phyloP scores from a whole-genome alignment of 2,888 invertebrate species.

The Pyrocoelia pectoralis region DNA sequence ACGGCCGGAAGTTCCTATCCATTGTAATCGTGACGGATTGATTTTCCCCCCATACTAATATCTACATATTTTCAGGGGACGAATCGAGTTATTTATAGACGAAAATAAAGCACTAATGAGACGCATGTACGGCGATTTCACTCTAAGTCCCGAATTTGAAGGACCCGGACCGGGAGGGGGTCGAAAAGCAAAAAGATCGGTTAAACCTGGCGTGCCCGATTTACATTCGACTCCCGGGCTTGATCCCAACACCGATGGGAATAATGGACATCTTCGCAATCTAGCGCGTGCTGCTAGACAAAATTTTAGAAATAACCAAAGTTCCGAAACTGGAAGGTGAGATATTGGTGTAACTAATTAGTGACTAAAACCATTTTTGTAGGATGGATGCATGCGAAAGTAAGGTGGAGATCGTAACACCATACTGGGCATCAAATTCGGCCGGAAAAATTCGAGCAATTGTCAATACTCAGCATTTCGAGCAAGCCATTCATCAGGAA shows the following conservation, averaged over 20 bases:
- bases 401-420: slow-evolving; percentile 90
- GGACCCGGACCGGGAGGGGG: slow-evolving; percentile 58
- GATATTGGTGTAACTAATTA: slow-evolving; percentile 13
- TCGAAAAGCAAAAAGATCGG: slow-evolving; percentile 54
- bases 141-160: slow-evolving; percentile 63
- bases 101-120: slow-evolving; percentile 94
- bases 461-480: slow-evolving; percentile 93
- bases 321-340: slow-evolving; percentile 65
- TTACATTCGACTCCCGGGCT: slow-evolving; percentile 62
- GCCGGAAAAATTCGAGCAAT: slow-evolving; percentile 91
- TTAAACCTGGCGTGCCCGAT: slow-evolving; percentile 66
- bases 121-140: slow-evolving; percentile 92
- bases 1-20: slow-evolving; percentile 92
- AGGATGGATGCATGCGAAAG: slow-evolving; percentile 90
- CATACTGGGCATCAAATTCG: slow-evolving; percentile 94
- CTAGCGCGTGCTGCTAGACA: slow-evolving; percentile 64
- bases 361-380: slow-evolving; percentile 27
- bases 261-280: slow-evolving; percentile 65
- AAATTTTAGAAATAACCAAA: slow-evolving; percentile 61
- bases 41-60: not conserved
- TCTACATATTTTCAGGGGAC: slow-evolving; percentile 71
- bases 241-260: slow-evolving; percentile 57
- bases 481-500: slow-evolving; percentile 94
- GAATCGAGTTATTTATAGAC: slow-evolving; percentile 91
- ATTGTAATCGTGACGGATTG: slow-evolving; percentile 69